phyloP scores from a whole-genome alignment of 2,797 vertebrate species.

The Lutjanus argentimaculatus region DNA sequence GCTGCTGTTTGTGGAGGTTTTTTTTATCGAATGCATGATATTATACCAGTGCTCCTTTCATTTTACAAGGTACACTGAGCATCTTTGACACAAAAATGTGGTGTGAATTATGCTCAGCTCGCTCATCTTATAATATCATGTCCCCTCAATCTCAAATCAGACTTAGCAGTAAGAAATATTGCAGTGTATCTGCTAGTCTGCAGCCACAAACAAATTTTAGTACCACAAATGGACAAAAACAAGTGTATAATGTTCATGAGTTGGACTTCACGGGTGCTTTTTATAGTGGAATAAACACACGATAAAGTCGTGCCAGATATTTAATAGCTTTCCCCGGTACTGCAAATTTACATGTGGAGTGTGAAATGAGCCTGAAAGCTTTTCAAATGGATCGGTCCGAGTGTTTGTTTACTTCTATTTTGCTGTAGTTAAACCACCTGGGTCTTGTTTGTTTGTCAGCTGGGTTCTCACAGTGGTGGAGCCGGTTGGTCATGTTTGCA shows the following conservation, averaged over 20 bases:
- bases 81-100: neutral
- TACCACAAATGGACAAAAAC: neutral
- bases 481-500: conserved; percentile 52
- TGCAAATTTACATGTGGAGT: conserved; percentile 22
- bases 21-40: neutral
- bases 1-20: conserved; percentile 4
- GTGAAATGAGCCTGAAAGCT: conserved; percentile 61
- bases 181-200: neutral
- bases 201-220: neutral
- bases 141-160: neutral
- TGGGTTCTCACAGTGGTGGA: conserved; percentile 5
- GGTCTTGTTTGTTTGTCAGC: conserved; percentile 48
- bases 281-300: conserved; percentile 22
- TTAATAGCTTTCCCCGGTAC: conserved; percentile 27
- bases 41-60: neutral
- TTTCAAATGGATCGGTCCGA: conserved; percentile 33
- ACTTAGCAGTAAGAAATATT: neutral
- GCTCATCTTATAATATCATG: neutral
- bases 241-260: neutral
- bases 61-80: neutral
- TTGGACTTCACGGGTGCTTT: neutral
- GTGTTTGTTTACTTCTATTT: conserved; percentile 48
- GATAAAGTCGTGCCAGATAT: conserved; percentile 34
- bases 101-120: too few relatives aligned
- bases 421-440: conserved; percentile 44